Base-by-base conservation (phyloP, 2,888 invertebrate species). In the Ptycholaimellus sp. region DNA sequence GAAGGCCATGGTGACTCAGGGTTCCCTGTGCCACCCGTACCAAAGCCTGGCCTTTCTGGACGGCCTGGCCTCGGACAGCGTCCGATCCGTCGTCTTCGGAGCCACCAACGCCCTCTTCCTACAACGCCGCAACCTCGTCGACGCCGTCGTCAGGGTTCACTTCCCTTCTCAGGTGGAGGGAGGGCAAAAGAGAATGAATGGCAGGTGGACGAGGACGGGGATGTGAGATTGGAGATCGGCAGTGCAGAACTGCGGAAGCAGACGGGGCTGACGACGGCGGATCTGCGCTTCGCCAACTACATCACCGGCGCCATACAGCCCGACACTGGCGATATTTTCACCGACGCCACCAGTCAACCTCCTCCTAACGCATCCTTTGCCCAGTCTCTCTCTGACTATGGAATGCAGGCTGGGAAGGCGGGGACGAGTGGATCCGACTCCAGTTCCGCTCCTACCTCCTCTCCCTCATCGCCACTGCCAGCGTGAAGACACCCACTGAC, bases 101-200 rank as follows among this genome's bases (percentile, higher is more conserved):
- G 90, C 90, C n/a, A 90, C 90, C 14, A 96, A 96, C 65, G 76
- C 85, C n/a, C 66, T 96, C 27, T 96, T 93, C 58, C 81, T 82
- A 58, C 90, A 90, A 59, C 85, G 85, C 55, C 71, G 76, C 42
- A 78, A 85, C 52, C 62, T 87, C 35, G 76, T 81, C 43, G 93
- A 96, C 62, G 80, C 83, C 16, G 62, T 90, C 37, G 72, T 96
- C 2, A 85, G 85, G 64, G 72, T 72, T 52, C 58, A 56, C 46
- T 33, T 33, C 19, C 19, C 3, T 9, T 33, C 16, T 33, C 33
- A 19, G 16, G 16, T 33, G 5, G 17, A 36, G 11, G 13, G 17
- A 29, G 7, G 16, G 16, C 16, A 22, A n/a, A n/a, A n/a, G n/a
- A n/a, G n/a, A 2, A 19, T 7, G 19, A 9, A 30, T 29, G 44